These are phyloP conservation scores for Ochlodes sylvanus DNA, from an alignment of 2,888 invertebrate genomes.

Conservation along the genomic window DNA sequence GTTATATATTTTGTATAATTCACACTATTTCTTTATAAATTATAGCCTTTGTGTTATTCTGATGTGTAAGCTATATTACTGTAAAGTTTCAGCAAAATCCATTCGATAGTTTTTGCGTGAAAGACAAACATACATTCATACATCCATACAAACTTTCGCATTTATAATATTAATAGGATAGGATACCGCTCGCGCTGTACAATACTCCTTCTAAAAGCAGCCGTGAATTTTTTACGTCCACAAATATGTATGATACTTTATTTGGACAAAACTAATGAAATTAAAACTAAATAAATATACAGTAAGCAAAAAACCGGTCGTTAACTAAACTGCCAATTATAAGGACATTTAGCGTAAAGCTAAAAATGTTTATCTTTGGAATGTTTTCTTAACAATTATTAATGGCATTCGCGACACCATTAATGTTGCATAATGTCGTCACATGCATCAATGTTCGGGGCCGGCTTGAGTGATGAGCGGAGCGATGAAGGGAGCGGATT, in stretches of 20 bases:
- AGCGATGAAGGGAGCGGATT: slow-evolving; percentile 32
- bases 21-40: no score
- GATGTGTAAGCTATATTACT: no score
- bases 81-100: no score
- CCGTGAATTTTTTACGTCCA: background rate
- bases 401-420: slow-evolving; percentile 44
- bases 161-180: no score
- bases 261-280: slow-evolving; percentile 27
- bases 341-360: slow-evolving; percentile 40
- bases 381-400: slow-evolving; percentile 43
- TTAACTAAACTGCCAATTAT: slow-evolving; percentile 43
- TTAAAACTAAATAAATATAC: slow-evolving; percentile 13
- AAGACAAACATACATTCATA: no score
- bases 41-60: no score
- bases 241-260: slow-evolving; percentile 20
- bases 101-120: no score
- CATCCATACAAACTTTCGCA: no score
- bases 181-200: no score
- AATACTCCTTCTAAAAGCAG: no score
- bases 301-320: slow-evolving; percentile 38
- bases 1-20: no score
- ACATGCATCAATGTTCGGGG: slow-evolving; percentile 40
- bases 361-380: slow-evolving; percentile 40
- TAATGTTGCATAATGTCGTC: slow-evolving; percentile 46
- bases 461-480: slow-evolving; percentile 13